Evolutionary conservation across 2,113 vertebrate species (phyloP).

Genomic region (Ceratotherium simum): DNA sequence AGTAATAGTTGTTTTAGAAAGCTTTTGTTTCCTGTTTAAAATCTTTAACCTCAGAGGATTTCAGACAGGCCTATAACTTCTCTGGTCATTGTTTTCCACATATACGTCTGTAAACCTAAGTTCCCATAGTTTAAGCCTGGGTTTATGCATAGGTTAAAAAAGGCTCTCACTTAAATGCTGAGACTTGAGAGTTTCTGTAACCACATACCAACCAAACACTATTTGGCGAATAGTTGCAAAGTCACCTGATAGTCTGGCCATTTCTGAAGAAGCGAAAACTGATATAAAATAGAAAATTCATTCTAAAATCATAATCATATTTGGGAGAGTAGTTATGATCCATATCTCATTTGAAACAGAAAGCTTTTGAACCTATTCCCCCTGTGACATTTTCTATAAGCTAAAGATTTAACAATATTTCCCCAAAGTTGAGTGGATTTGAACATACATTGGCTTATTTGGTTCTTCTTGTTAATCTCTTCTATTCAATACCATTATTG

Average conservation of each 20-base stretch:
- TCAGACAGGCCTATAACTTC: background rate
- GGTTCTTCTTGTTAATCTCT: background rate
- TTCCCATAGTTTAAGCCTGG: background rate
- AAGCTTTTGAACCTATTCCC: background rate
- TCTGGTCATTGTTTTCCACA: background rate
- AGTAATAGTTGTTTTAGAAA: background rate
- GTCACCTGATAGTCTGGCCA: background rate
- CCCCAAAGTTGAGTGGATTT: background rate
- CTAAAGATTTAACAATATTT: background rate
- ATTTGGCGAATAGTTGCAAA: background rate
- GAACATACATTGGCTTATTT: background rate
- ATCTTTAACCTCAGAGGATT: background rate
- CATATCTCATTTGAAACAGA: background rate
- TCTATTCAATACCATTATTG: background rate
- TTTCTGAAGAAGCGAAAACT: conserved; percentile 14
- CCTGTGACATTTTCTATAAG: background rate
- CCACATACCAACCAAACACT: background rate
- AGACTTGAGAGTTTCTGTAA: background rate
- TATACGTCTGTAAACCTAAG: background rate
- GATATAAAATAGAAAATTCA: background rate
- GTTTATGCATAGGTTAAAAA: background rate
- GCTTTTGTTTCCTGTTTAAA: background rate
- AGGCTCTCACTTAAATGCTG: background rate
- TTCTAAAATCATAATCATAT: background rate
- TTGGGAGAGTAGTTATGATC: background rate